phyloP scores from a whole-genome alignment of 1,140 invertebrate genomes.

The Colletes gigas region DNA sequence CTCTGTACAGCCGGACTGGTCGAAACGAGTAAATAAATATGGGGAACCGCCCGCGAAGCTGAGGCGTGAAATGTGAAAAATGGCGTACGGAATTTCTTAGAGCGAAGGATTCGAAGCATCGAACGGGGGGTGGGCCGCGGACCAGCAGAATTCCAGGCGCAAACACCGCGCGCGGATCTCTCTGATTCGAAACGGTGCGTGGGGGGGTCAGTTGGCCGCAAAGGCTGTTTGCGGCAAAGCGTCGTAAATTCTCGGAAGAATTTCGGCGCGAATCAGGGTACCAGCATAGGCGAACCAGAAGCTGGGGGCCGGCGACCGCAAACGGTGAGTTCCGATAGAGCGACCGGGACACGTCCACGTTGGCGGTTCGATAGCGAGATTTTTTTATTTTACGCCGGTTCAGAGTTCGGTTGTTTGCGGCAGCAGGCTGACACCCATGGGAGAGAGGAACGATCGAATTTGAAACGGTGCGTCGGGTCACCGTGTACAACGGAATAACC shows the following conservation, averaged over 20 bases:
- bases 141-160: no score
- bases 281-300: neutral
- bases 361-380: constrained; percentile 16
- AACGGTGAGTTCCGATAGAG: neutral
- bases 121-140: no score
- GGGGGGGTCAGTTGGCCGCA: neutral
- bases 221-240: neutral
- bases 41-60: no score
- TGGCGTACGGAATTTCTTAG: no score
- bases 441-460: constrained; percentile 36
- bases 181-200: neutral
- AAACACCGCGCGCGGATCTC: neutral
- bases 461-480: neutral
- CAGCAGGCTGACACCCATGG: constrained; percentile 15
- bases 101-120: neutral
- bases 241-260: constrained; percentile 3
- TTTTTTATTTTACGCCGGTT: constrained; percentile 10
- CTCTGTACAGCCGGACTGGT: no score
- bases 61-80: no score
- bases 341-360: neutral
- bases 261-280: neutral
- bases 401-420: constrained; percentile 20
- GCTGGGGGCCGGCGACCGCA: neutral
- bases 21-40: no score
- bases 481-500: constrained; percentile 40